Percentiles rank a stretch among this genome's conserved stretches.
Conservation (phyloP, 2,888 invertebrate genomes). For the Stratiomys singularior region DNA sequence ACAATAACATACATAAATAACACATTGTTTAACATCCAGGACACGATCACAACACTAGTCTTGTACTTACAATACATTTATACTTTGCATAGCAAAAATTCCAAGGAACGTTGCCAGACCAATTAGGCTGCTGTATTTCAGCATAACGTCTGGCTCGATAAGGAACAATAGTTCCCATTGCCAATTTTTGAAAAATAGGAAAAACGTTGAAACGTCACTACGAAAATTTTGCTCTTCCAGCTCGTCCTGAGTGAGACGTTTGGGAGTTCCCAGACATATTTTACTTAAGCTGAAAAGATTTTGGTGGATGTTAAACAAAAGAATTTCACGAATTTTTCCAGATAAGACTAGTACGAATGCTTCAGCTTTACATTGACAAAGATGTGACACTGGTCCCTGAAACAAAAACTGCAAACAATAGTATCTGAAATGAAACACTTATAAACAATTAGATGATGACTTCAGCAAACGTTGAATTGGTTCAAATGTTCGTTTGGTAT, state of each 20-base stretch:
- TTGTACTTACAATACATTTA: conserved; percentile 63
- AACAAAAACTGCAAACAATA: conserved; percentile 15
- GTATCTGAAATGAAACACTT: neutral
- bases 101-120: conserved; percentile 71
- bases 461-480: too few relatives aligned
- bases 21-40: conserved; percentile 5
- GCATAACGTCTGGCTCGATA: conserved; percentile 81
- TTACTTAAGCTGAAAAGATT: conserved; percentile 57
- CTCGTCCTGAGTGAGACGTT: conserved; percentile 62
- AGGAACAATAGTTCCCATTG: conserved; percentile 79
- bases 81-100: conserved; percentile 71
- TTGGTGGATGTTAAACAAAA: neutral
- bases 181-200: conserved; percentile 73
- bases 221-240: conserved; percentile 63
- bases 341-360: neutral
- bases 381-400: neutral
- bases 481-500: too few relatives aligned
- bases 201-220: conserved; percentile 67
- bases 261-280: conserved; percentile 58
- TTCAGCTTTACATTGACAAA: conserved; percentile 2
- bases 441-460: neutral
- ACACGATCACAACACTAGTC: conserved; percentile 15
- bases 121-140: conserved; percentile 81
- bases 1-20: conserved; percentile 7
- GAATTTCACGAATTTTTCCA: neutral